phyloP scores from a whole-genome alignment of 2,797 vertebrate species.

The Rhinella marina region DNA sequence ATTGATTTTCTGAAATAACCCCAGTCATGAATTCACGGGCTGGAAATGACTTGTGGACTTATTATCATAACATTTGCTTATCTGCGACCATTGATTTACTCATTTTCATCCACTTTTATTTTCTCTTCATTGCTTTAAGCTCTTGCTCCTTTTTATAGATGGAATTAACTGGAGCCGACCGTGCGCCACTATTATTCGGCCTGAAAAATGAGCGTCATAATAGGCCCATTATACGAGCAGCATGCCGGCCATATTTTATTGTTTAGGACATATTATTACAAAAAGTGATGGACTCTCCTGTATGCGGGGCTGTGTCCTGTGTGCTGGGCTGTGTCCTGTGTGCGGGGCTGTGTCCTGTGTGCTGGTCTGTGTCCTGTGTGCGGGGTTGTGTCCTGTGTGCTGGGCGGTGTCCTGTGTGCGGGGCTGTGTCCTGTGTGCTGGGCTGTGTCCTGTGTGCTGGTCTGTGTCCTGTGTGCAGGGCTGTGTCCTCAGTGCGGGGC shows the following conservation, averaged over 20 bases:
- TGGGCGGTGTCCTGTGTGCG: too few relatives aligned
- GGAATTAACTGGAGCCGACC: constrained; percentile 63
- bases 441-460: too few relatives aligned
- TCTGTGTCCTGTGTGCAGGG: too few relatives aligned
- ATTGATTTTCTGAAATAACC: constrained; percentile 55
- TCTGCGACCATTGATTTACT: constrained; percentile 61
- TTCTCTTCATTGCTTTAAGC: constrained; percentile 59
- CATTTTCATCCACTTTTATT: constrained; percentile 62
- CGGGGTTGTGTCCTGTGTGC: too few relatives aligned
- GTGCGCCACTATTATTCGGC: constrained; percentile 64
- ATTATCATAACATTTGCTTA: constrained; percentile 64
- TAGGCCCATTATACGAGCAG: constrained; percentile 57
- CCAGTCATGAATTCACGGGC: constrained; percentile 23
- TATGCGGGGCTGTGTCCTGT: background rate
- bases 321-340: background rate
- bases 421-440: too few relatives aligned
- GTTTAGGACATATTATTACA: background rate
- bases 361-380: too few relatives aligned
- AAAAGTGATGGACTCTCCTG: background rate
- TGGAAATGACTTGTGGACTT: constrained; percentile 56
- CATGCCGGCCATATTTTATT: constrained; percentile 27
- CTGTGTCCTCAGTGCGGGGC: too few relatives aligned
- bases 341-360: too few relatives aligned
- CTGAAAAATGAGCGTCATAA: constrained; percentile 64
- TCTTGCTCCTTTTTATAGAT: constrained; percentile 66